These are phyloP conservation scores for Platysteira castanea DNA, from an alignment of 2,113 vertebrate species.

Conservation along the genomic window DNA sequence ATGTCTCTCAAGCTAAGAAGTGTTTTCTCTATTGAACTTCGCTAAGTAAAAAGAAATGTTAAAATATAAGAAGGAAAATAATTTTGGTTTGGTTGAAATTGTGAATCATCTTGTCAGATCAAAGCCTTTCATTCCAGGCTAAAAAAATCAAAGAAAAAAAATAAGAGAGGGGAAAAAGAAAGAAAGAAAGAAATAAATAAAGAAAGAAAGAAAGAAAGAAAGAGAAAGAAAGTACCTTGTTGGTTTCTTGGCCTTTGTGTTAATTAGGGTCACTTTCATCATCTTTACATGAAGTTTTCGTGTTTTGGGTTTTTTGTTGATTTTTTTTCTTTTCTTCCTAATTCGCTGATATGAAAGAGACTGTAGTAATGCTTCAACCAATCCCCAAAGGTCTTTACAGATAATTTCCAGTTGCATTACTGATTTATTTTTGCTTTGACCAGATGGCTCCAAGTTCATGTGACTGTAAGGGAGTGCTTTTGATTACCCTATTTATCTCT, in stretches of 20 bases:
- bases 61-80: neutral
- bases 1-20: neutral
- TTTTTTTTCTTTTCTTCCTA: neutral
- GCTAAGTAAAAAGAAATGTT: accelerated
- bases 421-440: slow-evolving; percentile 74
- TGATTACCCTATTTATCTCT: slow-evolving; percentile 74
- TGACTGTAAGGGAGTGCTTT: slow-evolving; percentile 65
- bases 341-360: slow-evolving; percentile 22
- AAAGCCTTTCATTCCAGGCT: neutral
- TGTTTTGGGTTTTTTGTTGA: neutral
- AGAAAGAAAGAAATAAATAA: accelerated
- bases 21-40: neutral
- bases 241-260: neutral
- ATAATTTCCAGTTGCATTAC: slow-evolving; percentile 70
- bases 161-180: no score
- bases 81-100: neutral
- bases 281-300: slow-evolving; percentile 1
- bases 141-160: neutral
- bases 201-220: accelerated
- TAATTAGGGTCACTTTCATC: slow-evolving; percentile 57
- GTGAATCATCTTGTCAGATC: neutral
- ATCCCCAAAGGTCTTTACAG: slow-evolving; percentile 53
- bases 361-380: slow-evolving; percentile 40
- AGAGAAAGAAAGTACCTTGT: neutral
- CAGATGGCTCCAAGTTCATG: slow-evolving; percentile 72